Percentiles rank a stretch among this genome's conserved stretches.
Evolutionary conservation across 2,113 vertebrate species (phyloP).

Genomic region (Takifugu bimaculatus): DNA sequence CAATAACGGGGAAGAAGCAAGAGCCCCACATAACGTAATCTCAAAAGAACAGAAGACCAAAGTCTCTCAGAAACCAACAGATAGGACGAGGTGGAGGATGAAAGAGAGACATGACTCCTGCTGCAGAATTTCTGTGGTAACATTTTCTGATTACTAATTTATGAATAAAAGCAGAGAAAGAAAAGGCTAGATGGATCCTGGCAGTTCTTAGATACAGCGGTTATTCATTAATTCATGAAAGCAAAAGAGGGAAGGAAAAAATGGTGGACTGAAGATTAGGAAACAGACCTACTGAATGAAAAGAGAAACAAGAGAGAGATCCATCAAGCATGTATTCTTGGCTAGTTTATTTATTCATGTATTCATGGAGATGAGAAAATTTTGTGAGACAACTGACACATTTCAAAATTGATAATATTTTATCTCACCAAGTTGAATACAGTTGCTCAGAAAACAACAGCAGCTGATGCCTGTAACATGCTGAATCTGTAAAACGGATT

Average conservation of each 20-base stretch:
- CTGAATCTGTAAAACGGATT: too few relatives aligned
- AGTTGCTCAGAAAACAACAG: constrained; percentile 23
- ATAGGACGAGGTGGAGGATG: constrained; percentile 19
- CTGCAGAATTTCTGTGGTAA: constrained; percentile 51
- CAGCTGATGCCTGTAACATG: constrained; percentile 18
- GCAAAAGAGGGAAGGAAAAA: constrained; percentile 56
- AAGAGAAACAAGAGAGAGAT: constrained; percentile 30
- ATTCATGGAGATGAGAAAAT: constrained; percentile 57
- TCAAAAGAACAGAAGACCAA: constrained; percentile 37
- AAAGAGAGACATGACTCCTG: constrained; percentile 13
- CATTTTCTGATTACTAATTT: constrained; percentile 68
- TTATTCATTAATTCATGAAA: constrained; percentile 72
- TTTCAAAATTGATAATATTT: constrained; percentile 36
- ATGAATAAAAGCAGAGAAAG: constrained; percentile 60
- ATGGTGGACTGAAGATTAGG: constrained; percentile 45
- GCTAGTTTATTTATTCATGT: constrained; percentile 69
- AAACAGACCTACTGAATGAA: constrained; percentile 50
- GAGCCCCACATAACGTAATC: constrained; percentile 32
- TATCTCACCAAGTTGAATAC: constrained; percentile 38
- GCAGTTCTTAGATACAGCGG: constrained; percentile 57
- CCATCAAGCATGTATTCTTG: constrained; percentile 43
- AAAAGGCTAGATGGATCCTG: constrained; percentile 52
- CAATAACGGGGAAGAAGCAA: constrained; percentile 34
- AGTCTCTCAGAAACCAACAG: constrained; percentile 35
- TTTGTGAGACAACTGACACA: constrained; percentile 63